Evolutionary conservation across 2,888 invertebrate species (phyloP).

Genomic region (Calliscelio sp.): DNA sequence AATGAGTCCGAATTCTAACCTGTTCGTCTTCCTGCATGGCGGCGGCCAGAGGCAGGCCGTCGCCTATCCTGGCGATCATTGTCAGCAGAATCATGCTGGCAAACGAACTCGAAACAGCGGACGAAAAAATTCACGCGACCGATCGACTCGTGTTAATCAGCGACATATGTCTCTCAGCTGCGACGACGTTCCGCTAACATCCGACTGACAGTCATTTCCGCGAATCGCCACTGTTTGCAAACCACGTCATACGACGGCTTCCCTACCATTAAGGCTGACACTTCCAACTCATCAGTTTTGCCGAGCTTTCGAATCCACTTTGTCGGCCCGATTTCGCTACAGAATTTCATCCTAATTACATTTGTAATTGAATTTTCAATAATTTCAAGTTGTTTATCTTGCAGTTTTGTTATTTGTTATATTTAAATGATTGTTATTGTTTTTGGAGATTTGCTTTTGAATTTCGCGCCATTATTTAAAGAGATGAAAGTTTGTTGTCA

Average conservation of each 20-base stretch:
- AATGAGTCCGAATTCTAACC: slow-evolving; percentile 87
- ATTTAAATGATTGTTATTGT: too few species aligned
- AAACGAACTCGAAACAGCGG: slow-evolving; percentile 3
- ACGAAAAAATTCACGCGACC: slow-evolving; percentile 12
- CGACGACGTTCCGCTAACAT: slow-evolving; percentile 1
- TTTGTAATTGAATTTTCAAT: too few species aligned
- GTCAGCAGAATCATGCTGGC: slow-evolving; percentile 96
- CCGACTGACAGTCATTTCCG: slow-evolving; percentile 20
- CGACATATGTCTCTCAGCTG: slow-evolving; percentile 53
- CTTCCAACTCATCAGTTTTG: slow-evolving; percentile 66
- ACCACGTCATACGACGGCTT: slow-evolving; percentile 61
- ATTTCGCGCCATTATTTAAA: too few species aligned
- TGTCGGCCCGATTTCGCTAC: too few species aligned
- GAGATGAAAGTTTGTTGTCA: too few species aligned
- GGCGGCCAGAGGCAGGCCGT: slow-evolving; percentile 97
- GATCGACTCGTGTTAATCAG: background rate
- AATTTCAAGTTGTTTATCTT: too few species aligned
- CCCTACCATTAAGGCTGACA: slow-evolving; percentile 54
- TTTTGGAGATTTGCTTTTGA: too few species aligned
- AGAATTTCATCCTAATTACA: too few species aligned
- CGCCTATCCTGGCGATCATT: slow-evolving; percentile 98
- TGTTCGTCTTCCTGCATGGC: slow-evolving; percentile 99
- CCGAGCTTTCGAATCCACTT: background rate
- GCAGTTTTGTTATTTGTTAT: too few species aligned
- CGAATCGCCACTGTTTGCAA: slow-evolving; percentile 63